Evolutionary conservation across 53 echinoderm and acorn worm species (phyloP).

Genomic region (Stichopus horrens): DNA sequence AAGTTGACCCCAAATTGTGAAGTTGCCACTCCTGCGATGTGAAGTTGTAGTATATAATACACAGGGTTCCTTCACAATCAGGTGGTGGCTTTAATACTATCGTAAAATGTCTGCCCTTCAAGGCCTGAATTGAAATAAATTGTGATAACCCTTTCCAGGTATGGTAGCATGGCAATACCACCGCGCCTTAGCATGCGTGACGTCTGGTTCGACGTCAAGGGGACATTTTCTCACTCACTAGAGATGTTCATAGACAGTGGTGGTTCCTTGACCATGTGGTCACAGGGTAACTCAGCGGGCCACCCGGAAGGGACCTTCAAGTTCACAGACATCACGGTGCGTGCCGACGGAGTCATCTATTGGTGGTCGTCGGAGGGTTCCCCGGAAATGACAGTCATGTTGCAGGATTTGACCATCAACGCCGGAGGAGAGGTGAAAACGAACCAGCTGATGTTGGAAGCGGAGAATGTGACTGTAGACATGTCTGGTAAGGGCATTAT

Average conservation of each 20-base stretch:
- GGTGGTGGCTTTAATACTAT: too few relatives aligned
- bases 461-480: slow-evolving; percentile 83
- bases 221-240: slow-evolving; percentile 65
- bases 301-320: slow-evolving; percentile 66
- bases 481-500: slow-evolving; percentile 65
- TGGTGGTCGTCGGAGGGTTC: slow-evolving; percentile 65
- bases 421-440: slow-evolving; percentile 85
- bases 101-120: too few relatives aligned
- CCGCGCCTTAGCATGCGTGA: slow-evolving; percentile 77
- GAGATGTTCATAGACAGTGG: slow-evolving; percentile 80
- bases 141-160: slow-evolving; percentile 25
- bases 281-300: slow-evolving; percentile 67
- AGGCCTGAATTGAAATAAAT: too few relatives aligned
- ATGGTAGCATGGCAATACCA: slow-evolving; percentile 72
- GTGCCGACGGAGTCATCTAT: slow-evolving; percentile 76
- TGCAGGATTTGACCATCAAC: slow-evolving; percentile 62
- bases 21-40: too few relatives aligned
- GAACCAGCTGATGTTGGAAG: slow-evolving; percentile 63
- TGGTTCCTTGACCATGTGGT: slow-evolving; percentile 81
- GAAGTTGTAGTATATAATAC: too few relatives aligned
- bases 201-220: slow-evolving; percentile 89
- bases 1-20: too few relatives aligned
- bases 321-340: slow-evolving; percentile 75
- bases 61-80: too few relatives aligned
- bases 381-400: slow-evolving; percentile 65